These are phyloP conservation scores for Drosophila nr. fundita DNA, from an alignment of 2,888 invertebrate species.

Conservation along the genomic window DNA sequence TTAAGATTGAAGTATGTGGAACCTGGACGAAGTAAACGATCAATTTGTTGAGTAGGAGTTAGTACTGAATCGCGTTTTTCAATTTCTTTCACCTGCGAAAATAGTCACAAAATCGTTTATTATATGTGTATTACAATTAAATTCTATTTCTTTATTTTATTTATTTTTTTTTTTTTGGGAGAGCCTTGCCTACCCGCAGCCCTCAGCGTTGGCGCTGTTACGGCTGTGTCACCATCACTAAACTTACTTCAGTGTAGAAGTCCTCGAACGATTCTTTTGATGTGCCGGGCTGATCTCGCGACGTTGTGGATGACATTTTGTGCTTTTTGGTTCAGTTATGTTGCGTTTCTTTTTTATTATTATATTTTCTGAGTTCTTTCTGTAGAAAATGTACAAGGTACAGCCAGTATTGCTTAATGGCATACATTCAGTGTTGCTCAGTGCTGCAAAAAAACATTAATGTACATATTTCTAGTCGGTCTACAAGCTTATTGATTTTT, in stretches of 20 bases:
- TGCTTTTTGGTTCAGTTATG: slow-evolving; percentile 30
- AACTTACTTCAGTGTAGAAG: slow-evolving; percentile 92
- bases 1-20: slow-evolving; percentile 99
- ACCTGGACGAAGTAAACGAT: slow-evolving; percentile 96
- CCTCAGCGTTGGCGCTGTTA: slow-evolving; percentile 29
- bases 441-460: not conserved
- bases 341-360: slow-evolving; percentile 12
- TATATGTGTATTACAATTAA: slow-evolving; percentile 47
- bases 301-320: slow-evolving; percentile 67
- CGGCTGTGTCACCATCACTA: slow-evolving; percentile 30
- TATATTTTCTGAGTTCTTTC: slow-evolving; percentile 33
- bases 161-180: slow-evolving; percentile 6
- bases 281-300: slow-evolving; percentile 80
- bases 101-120: slow-evolving; percentile 75
- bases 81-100: slow-evolving; percentile 96
- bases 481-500: not conserved
- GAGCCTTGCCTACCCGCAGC: slow-evolving; percentile 34
- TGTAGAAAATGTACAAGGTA: slow-evolving; percentile 37
- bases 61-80: slow-evolving; percentile 98
- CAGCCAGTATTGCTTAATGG: slow-evolving; percentile 29
- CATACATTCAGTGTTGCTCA: slow-evolving; percentile 25
- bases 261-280: slow-evolving; percentile 91
- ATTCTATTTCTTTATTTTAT: slow-evolving; percentile 19
- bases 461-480: not conserved
- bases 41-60: slow-evolving; percentile 98